Evolutionary conservation across 37 sponge, comb jelly and placozoan genomes (phyloP).

Genomic region (Halichondria panicea): DNA sequence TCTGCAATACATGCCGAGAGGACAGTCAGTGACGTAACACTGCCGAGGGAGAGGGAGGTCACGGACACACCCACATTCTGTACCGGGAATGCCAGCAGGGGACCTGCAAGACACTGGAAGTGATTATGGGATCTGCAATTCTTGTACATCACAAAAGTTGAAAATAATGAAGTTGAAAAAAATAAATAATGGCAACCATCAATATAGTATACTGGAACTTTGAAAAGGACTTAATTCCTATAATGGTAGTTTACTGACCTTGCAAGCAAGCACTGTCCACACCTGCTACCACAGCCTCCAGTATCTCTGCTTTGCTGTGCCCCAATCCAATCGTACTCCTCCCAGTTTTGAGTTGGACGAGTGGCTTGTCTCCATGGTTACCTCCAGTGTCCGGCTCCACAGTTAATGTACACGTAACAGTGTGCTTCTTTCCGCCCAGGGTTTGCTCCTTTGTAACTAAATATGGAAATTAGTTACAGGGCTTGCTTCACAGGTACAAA

Average conservation of each 20-base stretch:
- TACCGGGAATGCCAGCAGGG: conserved; percentile 63
- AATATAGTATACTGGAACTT: background rate
- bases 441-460: conserved; percentile 26
- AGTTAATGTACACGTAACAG: conserved; percentile 16
- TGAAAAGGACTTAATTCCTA: background rate
- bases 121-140: no score
- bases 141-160: background rate
- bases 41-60: conserved; percentile 16
- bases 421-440: conserved; percentile 35
- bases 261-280: conserved; percentile 38
- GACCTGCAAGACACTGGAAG: conserved; percentile 51
- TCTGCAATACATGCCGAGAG: conserved; percentile 48
- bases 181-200: background rate
- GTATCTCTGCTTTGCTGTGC: conserved; percentile 13
- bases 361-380: background rate
- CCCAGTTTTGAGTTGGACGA: background rate
- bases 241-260: conserved; percentile 29
- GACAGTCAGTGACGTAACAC: conserved; percentile 38
- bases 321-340: background rate
- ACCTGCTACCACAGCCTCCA: conserved; percentile 27
- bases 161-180: no score
- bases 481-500: background rate
- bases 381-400: conserved; percentile 13
- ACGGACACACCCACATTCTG: conserved; percentile 38
- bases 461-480: background rate